phyloP scores from a whole-genome alignment of 2,888 invertebrate species.

The Tipula lateralis region DNA sequence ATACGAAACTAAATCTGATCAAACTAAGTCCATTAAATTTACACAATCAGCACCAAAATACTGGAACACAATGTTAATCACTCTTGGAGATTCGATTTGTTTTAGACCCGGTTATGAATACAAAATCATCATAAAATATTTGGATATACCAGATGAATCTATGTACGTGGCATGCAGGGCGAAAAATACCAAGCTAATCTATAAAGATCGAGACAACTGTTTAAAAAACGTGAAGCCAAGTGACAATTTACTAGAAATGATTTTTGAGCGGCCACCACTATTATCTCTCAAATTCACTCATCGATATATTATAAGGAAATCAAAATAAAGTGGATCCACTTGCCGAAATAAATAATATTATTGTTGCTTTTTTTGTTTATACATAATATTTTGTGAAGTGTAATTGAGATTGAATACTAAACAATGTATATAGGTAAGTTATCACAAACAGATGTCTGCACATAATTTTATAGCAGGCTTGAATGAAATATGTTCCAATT shows the following conservation, averaged over 20 bases:
- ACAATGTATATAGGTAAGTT: too few species aligned
- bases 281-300: too few species aligned
- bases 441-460: too few species aligned
- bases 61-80: neutral
- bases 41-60: neutral
- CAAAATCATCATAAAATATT: neutral
- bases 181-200: neutral
- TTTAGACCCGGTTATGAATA: neutral
- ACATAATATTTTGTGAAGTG: too few species aligned
- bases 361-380: too few species aligned
- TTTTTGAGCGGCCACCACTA: neutral
- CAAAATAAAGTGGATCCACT: too few species aligned
- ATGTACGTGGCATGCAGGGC: neutral
- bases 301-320: too few species aligned
- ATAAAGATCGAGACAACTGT: neutral
- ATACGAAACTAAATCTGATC: neutral
- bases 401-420: too few species aligned
- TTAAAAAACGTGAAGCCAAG: neutral
- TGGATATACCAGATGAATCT: neutral
- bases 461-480: too few species aligned
- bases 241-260: neutral
- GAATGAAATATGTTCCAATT: too few species aligned
- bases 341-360: too few species aligned
- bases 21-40: neutral
- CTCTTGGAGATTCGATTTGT: neutral